Conservation (phyloP, 2,797 vertebrate species). For the Brachymystax lenok region DNA sequence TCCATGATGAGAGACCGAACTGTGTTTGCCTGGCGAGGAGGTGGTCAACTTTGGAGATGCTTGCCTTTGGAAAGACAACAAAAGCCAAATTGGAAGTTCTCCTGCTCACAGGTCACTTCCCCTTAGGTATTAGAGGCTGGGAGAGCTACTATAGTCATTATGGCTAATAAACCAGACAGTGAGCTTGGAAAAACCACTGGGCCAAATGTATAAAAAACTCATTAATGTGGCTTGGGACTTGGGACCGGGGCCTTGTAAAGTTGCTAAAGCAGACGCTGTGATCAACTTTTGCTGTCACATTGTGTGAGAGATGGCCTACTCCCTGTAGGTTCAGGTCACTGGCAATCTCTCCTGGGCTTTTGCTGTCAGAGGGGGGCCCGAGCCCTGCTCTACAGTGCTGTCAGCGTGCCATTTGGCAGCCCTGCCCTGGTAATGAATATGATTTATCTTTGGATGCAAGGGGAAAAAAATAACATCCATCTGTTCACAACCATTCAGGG, state of each 20-base stretch:
- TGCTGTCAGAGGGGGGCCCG: slow-evolving; percentile 56
- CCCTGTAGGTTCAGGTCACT: slow-evolving; percentile 62
- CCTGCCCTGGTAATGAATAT: slow-evolving; percentile 3
- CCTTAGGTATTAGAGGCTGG: slow-evolving; percentile 24
- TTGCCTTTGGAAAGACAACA: slow-evolving; percentile 2
- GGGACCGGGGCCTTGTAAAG: background rate
- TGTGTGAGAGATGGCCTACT: slow-evolving; percentile 50
- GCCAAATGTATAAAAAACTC: slow-evolving; percentile 1
- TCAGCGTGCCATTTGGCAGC: slow-evolving; percentile 61
- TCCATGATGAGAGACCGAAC: background rate
- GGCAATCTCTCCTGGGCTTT: slow-evolving; percentile 51
- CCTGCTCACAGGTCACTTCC: slow-evolving; percentile 33
- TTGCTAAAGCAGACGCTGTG: background rate
- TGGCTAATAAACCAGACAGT: slow-evolving; percentile 41
- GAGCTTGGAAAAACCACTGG: slow-evolving; percentile 26
- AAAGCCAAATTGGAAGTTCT: slow-evolving; percentile 4
- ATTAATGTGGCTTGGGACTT: background rate
- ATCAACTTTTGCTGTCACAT: background rate
- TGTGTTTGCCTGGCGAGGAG: slow-evolving; percentile 4
- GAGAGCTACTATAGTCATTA: slow-evolving; percentile 15
- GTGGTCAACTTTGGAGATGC: background rate
- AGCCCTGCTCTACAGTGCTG: slow-evolving; percentile 45
- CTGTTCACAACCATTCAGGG: slow-evolving; percentile 30
- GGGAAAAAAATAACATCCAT: background rate
- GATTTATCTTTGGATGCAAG: slow-evolving; percentile 7